Evolutionary conservation across 2,888 invertebrate genomes (phyloP).

Genomic region (Protonemura montana): DNA sequence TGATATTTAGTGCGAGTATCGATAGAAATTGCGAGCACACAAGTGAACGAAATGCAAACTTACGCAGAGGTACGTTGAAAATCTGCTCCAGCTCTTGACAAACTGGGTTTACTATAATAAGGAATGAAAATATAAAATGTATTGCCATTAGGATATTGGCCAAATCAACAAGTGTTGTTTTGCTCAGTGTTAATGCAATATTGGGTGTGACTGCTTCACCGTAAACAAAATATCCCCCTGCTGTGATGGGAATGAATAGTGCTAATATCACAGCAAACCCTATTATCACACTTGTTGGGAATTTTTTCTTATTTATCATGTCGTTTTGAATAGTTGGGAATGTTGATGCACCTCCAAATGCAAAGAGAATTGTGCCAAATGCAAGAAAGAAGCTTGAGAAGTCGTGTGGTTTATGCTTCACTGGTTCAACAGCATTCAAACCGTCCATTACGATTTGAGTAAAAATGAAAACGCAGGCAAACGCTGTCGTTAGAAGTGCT

Average conservation of each 20-base stretch:
- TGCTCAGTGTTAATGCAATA: constrained; percentile 65
- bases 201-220: constrained; percentile 69
- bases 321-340: constrained; percentile 84
- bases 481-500: constrained; percentile 68
- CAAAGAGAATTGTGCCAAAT: constrained; percentile 74
- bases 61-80: constrained; percentile 66
- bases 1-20: not conserved
- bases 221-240: constrained; percentile 70
- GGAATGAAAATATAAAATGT: constrained; percentile 72
- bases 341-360: constrained; percentile 76
- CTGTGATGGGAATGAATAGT: constrained; percentile 68
- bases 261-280: constrained; percentile 67
- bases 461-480: constrained; percentile 70
- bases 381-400: constrained; percentile 73
- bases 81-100: constrained; percentile 75
- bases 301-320: constrained; percentile 72
- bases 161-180: constrained; percentile 64
- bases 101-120: constrained; percentile 75
- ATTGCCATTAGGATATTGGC: constrained; percentile 70
- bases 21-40: too few species aligned
- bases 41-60: too few species aligned
- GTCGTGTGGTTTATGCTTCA: constrained; percentile 63
- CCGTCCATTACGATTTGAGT: constrained; percentile 68
- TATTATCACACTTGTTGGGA: constrained; percentile 68
- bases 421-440: constrained; percentile 57